Conservation (phyloP, 2,113 vertebrate species). For the Trochalopteron elliotii region DNA sequence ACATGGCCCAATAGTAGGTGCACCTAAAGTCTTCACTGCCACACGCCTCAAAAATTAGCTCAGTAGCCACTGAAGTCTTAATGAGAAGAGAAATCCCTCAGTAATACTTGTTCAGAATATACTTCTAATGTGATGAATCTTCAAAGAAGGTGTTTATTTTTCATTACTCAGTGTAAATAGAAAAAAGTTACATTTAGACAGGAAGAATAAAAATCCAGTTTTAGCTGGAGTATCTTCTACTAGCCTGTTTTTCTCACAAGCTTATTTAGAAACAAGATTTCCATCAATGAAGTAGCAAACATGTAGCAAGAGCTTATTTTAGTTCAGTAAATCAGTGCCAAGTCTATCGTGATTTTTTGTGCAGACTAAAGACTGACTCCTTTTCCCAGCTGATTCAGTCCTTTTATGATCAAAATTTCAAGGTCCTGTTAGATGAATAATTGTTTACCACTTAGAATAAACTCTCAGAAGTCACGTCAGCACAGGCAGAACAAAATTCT, state of each 20-base stretch:
- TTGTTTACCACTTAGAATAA: background rate
- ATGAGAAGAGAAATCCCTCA: background rate
- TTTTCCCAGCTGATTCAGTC: background rate
- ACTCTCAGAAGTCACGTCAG: background rate
- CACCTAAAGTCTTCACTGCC: background rate
- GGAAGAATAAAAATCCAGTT: background rate
- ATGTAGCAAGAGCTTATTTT: background rate
- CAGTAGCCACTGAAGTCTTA: background rate
- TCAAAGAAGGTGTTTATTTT: background rate
- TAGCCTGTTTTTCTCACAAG: background rate
- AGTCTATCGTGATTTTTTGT: background rate
- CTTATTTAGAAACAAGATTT: background rate
- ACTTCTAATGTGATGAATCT: background rate
- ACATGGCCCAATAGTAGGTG: fast-evolving
- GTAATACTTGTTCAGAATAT: background rate
- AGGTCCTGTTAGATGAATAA: background rate
- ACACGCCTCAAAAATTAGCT: background rate
- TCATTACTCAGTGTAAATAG: background rate
- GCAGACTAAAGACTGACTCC: background rate
- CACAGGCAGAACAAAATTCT: background rate
- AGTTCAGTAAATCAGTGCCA: background rate
- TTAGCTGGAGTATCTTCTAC: background rate
- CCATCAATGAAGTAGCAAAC: background rate
- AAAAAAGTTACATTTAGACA: background rate
- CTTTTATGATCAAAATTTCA: background rate